phyloP scores from a whole-genome alignment of 2,888 invertebrate species.

The Pardosa pseudoannulata region DNA sequence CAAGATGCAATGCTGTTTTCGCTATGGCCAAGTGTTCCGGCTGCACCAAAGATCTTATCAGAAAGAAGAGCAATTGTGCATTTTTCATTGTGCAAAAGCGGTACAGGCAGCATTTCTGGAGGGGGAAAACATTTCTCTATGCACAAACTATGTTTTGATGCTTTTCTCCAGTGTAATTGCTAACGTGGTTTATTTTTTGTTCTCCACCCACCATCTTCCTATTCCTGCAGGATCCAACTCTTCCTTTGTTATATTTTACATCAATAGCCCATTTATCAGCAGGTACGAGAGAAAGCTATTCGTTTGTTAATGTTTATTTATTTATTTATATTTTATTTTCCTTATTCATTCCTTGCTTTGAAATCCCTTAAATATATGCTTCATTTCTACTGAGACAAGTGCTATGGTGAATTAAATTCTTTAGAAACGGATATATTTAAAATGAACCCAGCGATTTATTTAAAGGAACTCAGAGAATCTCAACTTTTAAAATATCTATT shows the following conservation, averaged over 20 bases:
- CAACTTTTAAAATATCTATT: no score
- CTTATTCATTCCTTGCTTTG: no score
- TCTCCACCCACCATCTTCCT: neutral
- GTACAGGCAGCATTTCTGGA: neutral
- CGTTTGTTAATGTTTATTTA: no score
- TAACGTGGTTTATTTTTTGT: slow-evolving; percentile 7
- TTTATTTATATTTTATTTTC: no score
- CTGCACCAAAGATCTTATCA: slow-evolving; percentile 1
- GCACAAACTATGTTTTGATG: slow-evolving; percentile 2
- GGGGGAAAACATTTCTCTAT: neutral
- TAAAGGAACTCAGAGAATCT: no score
- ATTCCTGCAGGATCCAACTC: neutral
- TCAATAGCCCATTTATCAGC: neutral
- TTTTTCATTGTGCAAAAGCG: neutral
- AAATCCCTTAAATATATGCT: no score
- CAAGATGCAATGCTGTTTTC: neutral
- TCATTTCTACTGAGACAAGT: no score
- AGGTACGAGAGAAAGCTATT: neutral
- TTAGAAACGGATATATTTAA: no score
- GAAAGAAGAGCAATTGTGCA: neutral
- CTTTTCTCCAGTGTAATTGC: slow-evolving; percentile 1
- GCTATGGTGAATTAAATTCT: no score
- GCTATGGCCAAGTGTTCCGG: neutral
- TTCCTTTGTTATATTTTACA: neutral
- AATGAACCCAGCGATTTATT: no score